Base-by-base conservation (phyloP, 2,797 vertebrate genomes). In the Catharus ustulatus region DNA sequence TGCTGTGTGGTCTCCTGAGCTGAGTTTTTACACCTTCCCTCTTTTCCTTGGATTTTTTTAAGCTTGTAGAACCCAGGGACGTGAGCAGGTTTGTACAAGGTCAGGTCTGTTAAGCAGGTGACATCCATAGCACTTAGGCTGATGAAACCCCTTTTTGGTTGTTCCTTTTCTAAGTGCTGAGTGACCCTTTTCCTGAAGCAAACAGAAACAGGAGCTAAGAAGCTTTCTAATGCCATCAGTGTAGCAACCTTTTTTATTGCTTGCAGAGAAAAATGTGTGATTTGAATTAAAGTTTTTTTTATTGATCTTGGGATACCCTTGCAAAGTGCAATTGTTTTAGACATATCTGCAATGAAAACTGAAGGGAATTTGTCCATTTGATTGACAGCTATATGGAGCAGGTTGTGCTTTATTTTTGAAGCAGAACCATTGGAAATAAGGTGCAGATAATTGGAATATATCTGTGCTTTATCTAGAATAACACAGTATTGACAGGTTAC, bases 381-480 rank as follows among this genome's bases (percentile, higher is more conserved):
- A 89, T 83, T 92, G 82, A 49, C 9, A 4, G 71, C 74, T 91
- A 20, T 59, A 38, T 43, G n/a, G 85, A 83, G 67, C 73, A 82
- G 92, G 85, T 96, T 83, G 14, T 85, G 82, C 76, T 71, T 55
- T 59, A 38, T 68, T 89, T 94, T 68, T 93, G 68, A 94, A 93
- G 62, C 52, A 87, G 38, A 84, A 48, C 69, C 83, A 29, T 54
- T 21, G 5, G 76, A 87, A 91, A 74, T 85, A 79, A 84, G 75
- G 63, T 76, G 73, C 34, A 58, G 66, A 66, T 92, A 89, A 66
- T 71, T 85, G 71, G 69, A 66, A 68, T 51, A 45, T 19, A 11
- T 81, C 27, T 10, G 3, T 22, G 11, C 45, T 92, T 76, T 84
- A 57, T 63, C 23, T 87, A 57, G 42, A 76, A 26, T 76, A 87